phyloP scores from a whole-genome alignment of 1,140 invertebrate genomes.

The Drosophila arawakana region DNA sequence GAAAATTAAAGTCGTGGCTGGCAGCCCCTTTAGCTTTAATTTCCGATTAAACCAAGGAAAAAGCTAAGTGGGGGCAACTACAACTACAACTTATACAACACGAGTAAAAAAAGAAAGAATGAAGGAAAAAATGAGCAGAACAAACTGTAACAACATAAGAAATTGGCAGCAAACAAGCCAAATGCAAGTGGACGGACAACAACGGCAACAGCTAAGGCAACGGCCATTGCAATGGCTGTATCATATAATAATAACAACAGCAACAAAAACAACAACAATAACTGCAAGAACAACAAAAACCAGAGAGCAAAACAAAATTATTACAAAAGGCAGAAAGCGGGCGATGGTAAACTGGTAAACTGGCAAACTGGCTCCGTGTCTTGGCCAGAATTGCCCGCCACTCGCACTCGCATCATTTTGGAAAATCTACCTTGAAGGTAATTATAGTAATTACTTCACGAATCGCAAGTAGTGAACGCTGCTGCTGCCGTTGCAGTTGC shows the following conservation, averaged over 20 bases:
- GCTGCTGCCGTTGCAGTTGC: constrained; percentile 40
- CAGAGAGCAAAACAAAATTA: constrained; percentile 62
- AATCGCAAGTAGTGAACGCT: constrained; percentile 82
- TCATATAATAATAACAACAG: constrained; percentile 81
- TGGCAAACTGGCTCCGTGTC: constrained; percentile 50
- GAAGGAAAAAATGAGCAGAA: constrained; percentile 59
- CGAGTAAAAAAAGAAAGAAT: constrained; percentile 48
- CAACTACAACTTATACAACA: constrained; percentile 37
- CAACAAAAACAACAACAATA: constrained; percentile 28
- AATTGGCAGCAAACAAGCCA: constrained; percentile 74
- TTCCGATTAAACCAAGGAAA: constrained; percentile 73
- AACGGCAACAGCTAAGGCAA: constrained; percentile 8
- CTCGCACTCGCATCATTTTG: constrained; percentile 80
- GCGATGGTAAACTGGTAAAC: constrained; percentile 31
- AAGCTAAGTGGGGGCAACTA: constrained; percentile 58
- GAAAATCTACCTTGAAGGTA: constrained; percentile 84
- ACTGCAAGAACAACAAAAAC: constrained; percentile 46
- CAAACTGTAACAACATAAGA: constrained; percentile 74
- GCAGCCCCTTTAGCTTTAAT: constrained; percentile 78
- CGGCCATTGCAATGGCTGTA: constrained; percentile 78
- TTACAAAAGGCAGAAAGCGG: constrained; percentile 67
- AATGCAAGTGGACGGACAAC: constrained; percentile 28
- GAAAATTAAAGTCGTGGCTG: constrained; percentile 79
- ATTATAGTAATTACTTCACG: constrained; percentile 85
- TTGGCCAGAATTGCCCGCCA: constrained; percentile 29